Evolutionary conservation across 2,113 vertebrate genomes (phyloP), one percentile per base, ranked within the genome.

Genomic region (Loxodonta africana): DNA sequence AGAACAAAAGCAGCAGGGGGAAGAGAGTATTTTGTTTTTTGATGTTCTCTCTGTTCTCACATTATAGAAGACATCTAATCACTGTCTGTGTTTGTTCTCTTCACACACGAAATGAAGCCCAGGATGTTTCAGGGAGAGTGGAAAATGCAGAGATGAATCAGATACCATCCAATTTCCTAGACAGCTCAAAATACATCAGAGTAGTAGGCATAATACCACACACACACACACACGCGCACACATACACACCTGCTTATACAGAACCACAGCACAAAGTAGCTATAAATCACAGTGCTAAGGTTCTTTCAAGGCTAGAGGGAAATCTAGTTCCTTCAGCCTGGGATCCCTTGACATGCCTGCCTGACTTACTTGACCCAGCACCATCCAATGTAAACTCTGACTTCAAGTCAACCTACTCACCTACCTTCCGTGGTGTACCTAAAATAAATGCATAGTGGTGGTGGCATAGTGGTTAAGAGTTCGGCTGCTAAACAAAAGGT

Each of bases 181-280:
- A 30, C 41, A 63, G 3, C 4, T 90, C 20, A 87, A 48, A 95
- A 53, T n/a, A 28, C 28, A 57, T 77, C 53, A 57, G 53, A 57
- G 15, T 57, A 57, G 12, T 57, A 57, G 53, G 53, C 14, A n/a
- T 69, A 6, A 37, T 28, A 78, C 20, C 9, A 23, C 6, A 10
- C 0, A 48, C 0, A 15, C 23, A 41, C 0, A 25, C 17, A 69
- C 41, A 23, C 6, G 8, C 0, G 41, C 0, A 15, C 0, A 15
- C 0, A 25, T 12, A 69, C 41, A 91, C 73, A 51, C 14, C 28
- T 28, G 1, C 74, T 37, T 23, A 3, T 60, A 26, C 6, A 77
- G 15, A 76, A 41, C 20, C 28, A 67, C 15, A 46, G 1, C 10
- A 26, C 15, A 21, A 62, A 88, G 0, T 69, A 69, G 21, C 9